Evolutionary conservation across 53 echinoderm and acorn worm species (phyloP), one percentile per base, ranked within the genome.

Genomic region (Pentamera pediparva): DNA sequence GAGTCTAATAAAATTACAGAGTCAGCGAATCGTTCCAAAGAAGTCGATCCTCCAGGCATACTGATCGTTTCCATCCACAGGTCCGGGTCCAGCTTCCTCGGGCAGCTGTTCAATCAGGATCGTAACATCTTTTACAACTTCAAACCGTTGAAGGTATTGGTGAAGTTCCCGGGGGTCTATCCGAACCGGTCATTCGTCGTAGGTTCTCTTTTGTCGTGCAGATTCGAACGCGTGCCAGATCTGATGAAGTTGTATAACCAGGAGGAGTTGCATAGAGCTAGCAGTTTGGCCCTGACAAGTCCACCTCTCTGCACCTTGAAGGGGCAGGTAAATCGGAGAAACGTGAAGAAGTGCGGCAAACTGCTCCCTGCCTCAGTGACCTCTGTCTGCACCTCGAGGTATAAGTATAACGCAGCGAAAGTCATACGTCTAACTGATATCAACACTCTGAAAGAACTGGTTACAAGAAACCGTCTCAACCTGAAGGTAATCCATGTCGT

Each of bases 61-160:
- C 15, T 92, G 29, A 88, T 92, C 58, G 83, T 92, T 2, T 85
- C 92, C 17, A 89, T 89, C 62, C 78, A 89, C 38, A 63, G 92
- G 27, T 92, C 85, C n/a, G 92, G 92, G 17, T 92, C 92, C 1
- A 89, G 89, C 45, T 92, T 92, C 76, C 60, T 92, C 2, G 92
- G 92, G 9, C 89, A 92, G 62, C 69, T 92, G 28, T 92, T 92
- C 37, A 92, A 92, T 67, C 89, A 92, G 32, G 85, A 92, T 57
- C 89, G 85, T 32, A 75, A 79, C 33, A 35, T 89, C 7, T 92
- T 92, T 69, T 92, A 87, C 78, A 88, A 92, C 65, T 92, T 92
- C 78, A 89, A 92, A 49, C 92, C 92, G 19, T 50, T 92, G 33
- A 92, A 92, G 80, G 43, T 85, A 26, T 69, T 83, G 11, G 92